These are phyloP conservation scores for Criorhina ranunculi DNA, from an alignment of 2,888 invertebrate genomes.

Conservation along the genomic window DNA sequence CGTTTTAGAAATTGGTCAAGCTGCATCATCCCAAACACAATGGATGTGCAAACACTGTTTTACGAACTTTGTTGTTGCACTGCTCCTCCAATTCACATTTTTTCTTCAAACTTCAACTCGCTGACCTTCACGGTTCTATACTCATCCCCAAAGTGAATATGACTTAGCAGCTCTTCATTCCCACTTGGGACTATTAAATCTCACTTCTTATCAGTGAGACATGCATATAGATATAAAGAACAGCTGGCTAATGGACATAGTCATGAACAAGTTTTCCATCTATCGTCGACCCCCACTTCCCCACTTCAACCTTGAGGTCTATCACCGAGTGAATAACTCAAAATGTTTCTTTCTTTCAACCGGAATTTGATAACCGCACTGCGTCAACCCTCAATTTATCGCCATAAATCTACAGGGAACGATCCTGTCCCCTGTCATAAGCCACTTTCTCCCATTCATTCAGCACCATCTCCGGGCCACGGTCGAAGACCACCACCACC, in stretches of 20 bases:
- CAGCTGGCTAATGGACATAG: constrained; percentile 17
- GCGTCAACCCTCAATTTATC: constrained; percentile 76
- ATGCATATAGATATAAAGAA: constrained; percentile 11
- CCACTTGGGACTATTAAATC: constrained; percentile 18
- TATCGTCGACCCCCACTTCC: neutral
- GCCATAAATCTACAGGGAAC: constrained; percentile 73
- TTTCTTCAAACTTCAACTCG: too few relatives aligned
- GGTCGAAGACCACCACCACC: constrained; percentile 27
- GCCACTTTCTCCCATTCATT: constrained; percentile 72
- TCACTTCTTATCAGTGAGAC: constrained; percentile 10
- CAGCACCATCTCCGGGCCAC: neutral
- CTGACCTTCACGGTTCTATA: too few relatives aligned
- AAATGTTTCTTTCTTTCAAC: constrained; percentile 37
- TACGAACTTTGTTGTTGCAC: too few relatives aligned
- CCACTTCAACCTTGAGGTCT: neutral
- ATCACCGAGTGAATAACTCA: constrained; percentile 59
- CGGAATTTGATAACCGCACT: constrained; percentile 74
- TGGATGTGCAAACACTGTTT: too few relatives aligned
- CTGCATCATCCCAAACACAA: too few relatives aligned
- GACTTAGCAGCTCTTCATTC: neutral
- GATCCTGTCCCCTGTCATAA: constrained; percentile 75
- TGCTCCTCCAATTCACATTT: too few relatives aligned
- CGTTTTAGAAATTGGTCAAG: too few relatives aligned
- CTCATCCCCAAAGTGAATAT: too few relatives aligned
- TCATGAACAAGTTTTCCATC: constrained; percentile 26